Base-by-base conservation (phyloP, 1,140 invertebrate genomes). In the Aphaenogaster rudis region DNA sequence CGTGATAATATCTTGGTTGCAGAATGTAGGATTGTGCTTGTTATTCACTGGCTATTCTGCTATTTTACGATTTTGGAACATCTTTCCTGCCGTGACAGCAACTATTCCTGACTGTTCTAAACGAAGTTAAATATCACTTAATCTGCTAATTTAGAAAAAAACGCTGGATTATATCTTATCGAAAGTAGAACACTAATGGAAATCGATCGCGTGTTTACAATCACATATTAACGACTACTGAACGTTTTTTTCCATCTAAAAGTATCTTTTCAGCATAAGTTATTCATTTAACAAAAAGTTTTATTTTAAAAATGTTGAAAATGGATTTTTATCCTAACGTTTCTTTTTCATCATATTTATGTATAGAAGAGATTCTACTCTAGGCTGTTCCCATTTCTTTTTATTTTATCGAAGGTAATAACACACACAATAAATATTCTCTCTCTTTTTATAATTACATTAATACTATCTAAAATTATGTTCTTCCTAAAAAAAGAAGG, bases 1-100 rank as follows among this genome's bases (percentile, higher is more conserved):
- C 80, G 11, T 15, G 39, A 63, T 84, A 61, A 84, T 74, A 28
- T 57, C 67, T 63, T 21, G 42, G 42, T 72, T 61, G 42, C 42
- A 17, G 13, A 74, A 82, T 3, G 28, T 39, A 21, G 7, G 21
- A 72, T 3, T 7, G 33, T 28, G 8, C 48, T 80, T 48, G 78
- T 4, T 45, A 39, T 28, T 42, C n/a, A 6, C 13, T 42, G 28
- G 28, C 28, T 28, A 28, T 28, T 28, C 28, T 28, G 28, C 28
- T 28, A 28, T 28, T 28, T 28, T 28, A 28, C 28, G 28, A 28
- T 28, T 28, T 74, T 48, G 3, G 15, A 15, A 72, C 8, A 17
- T 11, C 15, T 8, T 72, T 48, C n/a, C 15, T 21, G 28, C 39
- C 13, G 21, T 64, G 2, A 69, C 17, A 8, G 36, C 72, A 59